A percentile compares a stretch with the other conserved stretches of the same genome.
These are phyloP conservation scores for Habropoda laboriosa DNA, from an alignment of 1,140 invertebrate species.

Conservation along the genomic window DNA sequence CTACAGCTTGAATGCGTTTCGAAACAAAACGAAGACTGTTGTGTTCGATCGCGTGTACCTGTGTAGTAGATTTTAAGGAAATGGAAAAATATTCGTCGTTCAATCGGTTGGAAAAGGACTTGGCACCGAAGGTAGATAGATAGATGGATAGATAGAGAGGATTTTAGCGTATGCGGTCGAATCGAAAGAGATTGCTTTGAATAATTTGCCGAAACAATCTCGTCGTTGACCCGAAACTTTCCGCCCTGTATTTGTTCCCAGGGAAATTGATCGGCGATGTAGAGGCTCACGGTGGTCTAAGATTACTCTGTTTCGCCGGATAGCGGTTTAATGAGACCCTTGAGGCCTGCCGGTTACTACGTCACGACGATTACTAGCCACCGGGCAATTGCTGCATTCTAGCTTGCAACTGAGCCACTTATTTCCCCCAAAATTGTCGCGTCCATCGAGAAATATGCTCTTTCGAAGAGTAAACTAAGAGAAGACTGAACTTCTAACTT, in stretches of 20 bases:
- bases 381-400: too few relatives aligned
- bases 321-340: slow-evolving; percentile 19
- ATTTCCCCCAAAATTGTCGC: neutral
- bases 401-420: neutral
- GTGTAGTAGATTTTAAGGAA: too few relatives aligned
- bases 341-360: neutral
- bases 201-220: neutral
- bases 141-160: too few relatives aligned
- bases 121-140: neutral
- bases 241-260: neutral
- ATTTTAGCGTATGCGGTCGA: too few relatives aligned
- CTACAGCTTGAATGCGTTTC: neutral
- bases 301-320: neutral
- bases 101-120: neutral
- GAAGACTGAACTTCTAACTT: too few relatives aligned
- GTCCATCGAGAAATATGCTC: too few relatives aligned
- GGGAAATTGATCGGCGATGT: neutral
- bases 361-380: neutral
- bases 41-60: too few relatives aligned
- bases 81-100: neutral
- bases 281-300: neutral
- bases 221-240: too few relatives aligned
- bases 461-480: too few relatives aligned
- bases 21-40: neutral
- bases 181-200: neutral